Evolutionary conservation across 2,888 invertebrate species (phyloP).

Genomic region (Taphrorychus bicolor): DNA sequence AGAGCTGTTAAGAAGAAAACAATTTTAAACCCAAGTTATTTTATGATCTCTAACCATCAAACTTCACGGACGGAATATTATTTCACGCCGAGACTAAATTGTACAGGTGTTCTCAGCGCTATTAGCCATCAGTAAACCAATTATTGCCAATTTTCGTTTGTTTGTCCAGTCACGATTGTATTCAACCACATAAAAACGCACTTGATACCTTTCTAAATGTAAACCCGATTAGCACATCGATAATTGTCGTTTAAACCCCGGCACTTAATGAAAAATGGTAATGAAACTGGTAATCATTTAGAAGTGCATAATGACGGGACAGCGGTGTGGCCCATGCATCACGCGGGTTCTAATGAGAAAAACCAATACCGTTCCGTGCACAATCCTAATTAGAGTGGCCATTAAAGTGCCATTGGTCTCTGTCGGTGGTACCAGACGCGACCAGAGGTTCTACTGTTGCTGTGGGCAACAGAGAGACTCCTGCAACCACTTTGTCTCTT

Average conservation of each 20-base stretch:
- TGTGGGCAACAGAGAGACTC: constrained; percentile 6
- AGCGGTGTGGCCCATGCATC: constrained; percentile 1
- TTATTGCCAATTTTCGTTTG: not conserved
- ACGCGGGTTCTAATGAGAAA: constrained; percentile 27
- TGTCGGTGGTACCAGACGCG: constrained; percentile 21
- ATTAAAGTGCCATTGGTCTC: constrained; percentile 36
- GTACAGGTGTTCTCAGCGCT: too few species aligned
- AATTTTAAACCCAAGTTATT: too few species aligned
- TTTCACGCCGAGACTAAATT: too few species aligned
- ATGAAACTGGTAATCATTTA: not conserved
- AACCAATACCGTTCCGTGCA: constrained; percentile 29
- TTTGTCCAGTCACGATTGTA: not conserved
- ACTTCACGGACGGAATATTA: too few species aligned
- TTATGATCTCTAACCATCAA: too few species aligned
- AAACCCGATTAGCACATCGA: not conserved
- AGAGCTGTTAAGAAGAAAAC: too few species aligned
- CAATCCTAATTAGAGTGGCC: constrained; percentile 29
- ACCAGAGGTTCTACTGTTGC: constrained; percentile 15
- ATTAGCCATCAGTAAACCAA: too few species aligned
- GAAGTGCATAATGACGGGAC: not conserved
- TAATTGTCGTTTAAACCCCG: not conserved
- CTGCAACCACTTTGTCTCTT: too few species aligned
- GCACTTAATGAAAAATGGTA: not conserved
- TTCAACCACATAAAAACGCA: not conserved
- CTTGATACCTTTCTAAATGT: not conserved